Conservation (phyloP, 2,888 invertebrate genomes). For the Netelia fuscicornis region DNA sequence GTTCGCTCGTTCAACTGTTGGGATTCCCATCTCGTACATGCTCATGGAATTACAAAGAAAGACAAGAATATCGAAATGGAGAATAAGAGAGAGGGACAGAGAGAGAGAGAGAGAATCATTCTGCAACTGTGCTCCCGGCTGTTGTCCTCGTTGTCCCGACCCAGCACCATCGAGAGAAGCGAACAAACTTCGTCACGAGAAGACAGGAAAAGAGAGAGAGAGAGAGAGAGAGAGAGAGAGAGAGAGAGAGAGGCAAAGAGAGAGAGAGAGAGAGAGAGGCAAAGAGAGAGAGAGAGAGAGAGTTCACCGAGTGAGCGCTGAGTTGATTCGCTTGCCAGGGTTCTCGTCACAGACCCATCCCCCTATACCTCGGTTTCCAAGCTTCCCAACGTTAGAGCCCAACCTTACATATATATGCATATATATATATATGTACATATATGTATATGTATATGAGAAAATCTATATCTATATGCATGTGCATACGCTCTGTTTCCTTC, state of each 20-base stretch:
- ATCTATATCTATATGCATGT: too few relatives aligned
- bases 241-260: neutral
- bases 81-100: neutral
- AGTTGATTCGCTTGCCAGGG: conserved; percentile 57
- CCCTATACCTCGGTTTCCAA: conserved; percentile 33
- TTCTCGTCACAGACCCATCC: conserved; percentile 55
- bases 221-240: too few relatives aligned
- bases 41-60: neutral
- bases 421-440: neutral
- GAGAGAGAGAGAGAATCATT: neutral
- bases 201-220: conserved; percentile 1
- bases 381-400: conserved; percentile 19
- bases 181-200: conserved; percentile 49
- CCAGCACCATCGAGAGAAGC: conserved; percentile 29
- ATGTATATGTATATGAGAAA: neutral
- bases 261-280: too few relatives aligned
- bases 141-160: conserved; percentile 36
- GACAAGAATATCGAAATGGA: neutral
- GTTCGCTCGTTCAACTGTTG: neutral
- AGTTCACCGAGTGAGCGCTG: conserved; percentile 27
- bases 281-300: neutral
- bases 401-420: conserved; percentile 2
- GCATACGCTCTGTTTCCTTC: conserved; percentile 36
- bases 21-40: neutral
- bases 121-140: conserved; percentile 47